Evolutionary conservation across 30 jellyfish, hydroid and myxozoan genomes (phyloP).

Genomic region (Pelagia noctiluca): DNA sequence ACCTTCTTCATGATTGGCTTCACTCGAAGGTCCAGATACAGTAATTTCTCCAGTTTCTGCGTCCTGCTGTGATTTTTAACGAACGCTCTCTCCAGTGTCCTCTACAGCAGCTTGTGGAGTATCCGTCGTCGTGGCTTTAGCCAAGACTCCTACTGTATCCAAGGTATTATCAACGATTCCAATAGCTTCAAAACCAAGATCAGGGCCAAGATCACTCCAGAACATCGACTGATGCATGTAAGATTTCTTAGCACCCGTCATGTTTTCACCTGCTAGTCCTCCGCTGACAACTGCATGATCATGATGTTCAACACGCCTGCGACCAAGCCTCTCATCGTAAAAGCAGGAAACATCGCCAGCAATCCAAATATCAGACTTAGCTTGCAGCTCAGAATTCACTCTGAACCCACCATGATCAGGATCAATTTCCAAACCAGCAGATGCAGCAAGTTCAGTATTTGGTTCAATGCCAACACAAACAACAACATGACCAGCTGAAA

Average conservation of each 20-base stretch:
- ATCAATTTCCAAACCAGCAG: conserved; percentile 88
- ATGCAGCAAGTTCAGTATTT: conserved; percentile 74
- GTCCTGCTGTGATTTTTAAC: conserved; percentile 73
- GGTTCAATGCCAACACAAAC: conserved; percentile 94
- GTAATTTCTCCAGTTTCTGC: conserved; percentile 55
- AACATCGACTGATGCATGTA: conserved; percentile 93
- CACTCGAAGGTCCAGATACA: not conserved
- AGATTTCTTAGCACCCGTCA: conserved; percentile 92
- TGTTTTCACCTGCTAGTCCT: conserved; percentile 92
- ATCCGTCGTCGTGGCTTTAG: conserved; percentile 83
- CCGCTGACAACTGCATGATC: conserved; percentile 98
- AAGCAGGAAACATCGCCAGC: conserved; percentile 98
- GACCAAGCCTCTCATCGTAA: conserved; percentile 84
- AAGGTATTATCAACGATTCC: conserved; percentile 87
- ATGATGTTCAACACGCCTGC: conserved; percentile 94
- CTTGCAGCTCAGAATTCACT: conserved; percentile 91
- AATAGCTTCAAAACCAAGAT: conserved; percentile 92
- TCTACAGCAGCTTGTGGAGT: conserved; percentile 90
- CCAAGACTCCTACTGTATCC: conserved; percentile 96
- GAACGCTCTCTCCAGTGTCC: conserved; percentile 84
- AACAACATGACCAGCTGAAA: conserved; percentile 79
- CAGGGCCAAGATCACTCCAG: conserved; percentile 97
- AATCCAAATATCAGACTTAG: conserved; percentile 95
- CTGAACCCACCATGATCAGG: conserved; percentile 91
- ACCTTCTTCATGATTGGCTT: conserved; percentile 8